Evolutionary conservation across 2,113 vertebrate species (phyloP), one percentile per base, ranked within the genome.

Genomic region (Rafetus swinhoei): DNA sequence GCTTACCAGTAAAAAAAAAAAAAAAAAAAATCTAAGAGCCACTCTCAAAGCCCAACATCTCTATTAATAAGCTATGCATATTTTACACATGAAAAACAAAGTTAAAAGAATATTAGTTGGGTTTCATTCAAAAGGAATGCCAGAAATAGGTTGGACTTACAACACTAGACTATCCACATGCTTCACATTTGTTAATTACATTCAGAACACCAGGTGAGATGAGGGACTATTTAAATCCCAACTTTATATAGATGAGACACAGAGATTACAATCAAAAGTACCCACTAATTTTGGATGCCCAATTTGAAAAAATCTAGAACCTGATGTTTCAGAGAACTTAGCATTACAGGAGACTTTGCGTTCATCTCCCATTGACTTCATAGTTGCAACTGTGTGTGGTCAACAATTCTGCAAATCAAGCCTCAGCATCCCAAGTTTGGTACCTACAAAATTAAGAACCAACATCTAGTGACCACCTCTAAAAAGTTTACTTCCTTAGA

Each of bases 111-210:
- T 32, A 12, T 83, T 91, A 86, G 95, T 90, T 24, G 82, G 94
- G 94, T 90, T 93, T 90, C 83, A 92, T 95, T 90, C 91, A 95
- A 94, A 95, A 74, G 91, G 86, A 94, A 92, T 84, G 85, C 84
- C 93, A 94, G 95, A 95, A 96, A 92, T 90, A 94, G 32, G 74
- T 92, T 22, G 89, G 89, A 88, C 95, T 90, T 91, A 94, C 93
- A 88, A 95, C 91, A 92, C 93, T 91, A 86, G 89, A 93, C 79
- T 87, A 94, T 97, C 92, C 53, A 89, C 53, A 89, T 65, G 92
- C 81, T 97, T 95, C 96, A 95, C 85, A 89, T 93, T 94, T n/a
- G 15, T 69, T 95, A 88, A 95, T 93, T 90, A 96, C 93, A 95
- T 95, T 94, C 82, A 90, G 93, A 89, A 94, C 95, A 97, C 85